Evolutionary conservation across 2,888 invertebrate species (phyloP), one percentile per base, ranked within the genome.

Genomic region (Celastrina argiolus): DNA sequence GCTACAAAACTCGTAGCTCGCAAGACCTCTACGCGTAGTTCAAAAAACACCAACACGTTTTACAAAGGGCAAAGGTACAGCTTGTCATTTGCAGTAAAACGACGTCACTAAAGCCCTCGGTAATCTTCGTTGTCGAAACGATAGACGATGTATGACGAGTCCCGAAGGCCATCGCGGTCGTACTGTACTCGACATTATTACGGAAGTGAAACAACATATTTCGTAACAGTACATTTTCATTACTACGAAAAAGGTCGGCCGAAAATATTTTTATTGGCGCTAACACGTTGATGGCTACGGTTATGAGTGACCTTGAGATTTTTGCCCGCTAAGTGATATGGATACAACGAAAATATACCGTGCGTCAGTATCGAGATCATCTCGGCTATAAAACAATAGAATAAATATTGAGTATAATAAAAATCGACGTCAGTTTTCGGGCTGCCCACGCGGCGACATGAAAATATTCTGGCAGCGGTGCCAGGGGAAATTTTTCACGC

Each of bases 401-500:
- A 69, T 66, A 70, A 77, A 81, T 83, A 82, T 83, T 82, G 82
- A 81, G 83, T 78, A 75, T 80, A 84, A 87, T 85, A 85, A 88
- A 88, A 87, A 85, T 84, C 82, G 78, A 80, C 82, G 82, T 81
- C 83, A 84, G 85, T 81, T 85, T 82, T 81, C 84, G 82, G 80
- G 75, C 78, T 71, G 76, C 89, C 88, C 86, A 88, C 89, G 85
- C 86, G 75, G 76, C 71, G 78, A 82, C 82, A 85, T 85, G 81
- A 84, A 85, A 87, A 87, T 88, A 87, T 84, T 83, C 81, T 83
- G 78, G 80, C 80, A 75, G 81, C 74, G 76, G 83, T 89, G 90
- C 89, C 90, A 85, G 83, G 87, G 81, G 80, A 84, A 79, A 88
- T 88, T 88, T 87, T 89, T 90, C 84, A 84, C 79, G 77, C 73